Percentiles rank a stretch among this genome's conserved stretches.
phyloP scores from a whole-genome alignment of 2,888 invertebrate genomes.

The Nomada ferruginata region DNA sequence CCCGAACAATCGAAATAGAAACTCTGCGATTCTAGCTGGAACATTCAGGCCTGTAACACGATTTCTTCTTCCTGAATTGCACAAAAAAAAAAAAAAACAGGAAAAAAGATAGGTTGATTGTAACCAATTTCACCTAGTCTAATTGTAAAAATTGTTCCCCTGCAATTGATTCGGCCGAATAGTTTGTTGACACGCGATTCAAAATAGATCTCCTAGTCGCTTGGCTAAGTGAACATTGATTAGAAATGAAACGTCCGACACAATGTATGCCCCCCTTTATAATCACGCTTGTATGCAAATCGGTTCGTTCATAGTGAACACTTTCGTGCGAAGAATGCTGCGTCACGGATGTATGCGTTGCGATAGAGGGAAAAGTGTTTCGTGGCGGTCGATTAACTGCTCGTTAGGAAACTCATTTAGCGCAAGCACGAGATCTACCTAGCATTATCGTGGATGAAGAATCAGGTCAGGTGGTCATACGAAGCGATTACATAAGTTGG shows the following conservation, averaged over 20 bases:
- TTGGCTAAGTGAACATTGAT: neutral
- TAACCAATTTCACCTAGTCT: too few species aligned
- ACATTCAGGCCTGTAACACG: neutral
- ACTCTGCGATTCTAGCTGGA: neutral
- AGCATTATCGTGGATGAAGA: too few species aligned
- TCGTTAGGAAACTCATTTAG: constrained; percentile 4
- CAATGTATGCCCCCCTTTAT: neutral
- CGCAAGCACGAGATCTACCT: neutral
- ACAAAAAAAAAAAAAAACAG: too few species aligned
- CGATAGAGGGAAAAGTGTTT: constrained; percentile 10
- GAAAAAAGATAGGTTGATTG: too few species aligned
- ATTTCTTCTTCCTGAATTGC: neutral
- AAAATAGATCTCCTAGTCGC: neutral
- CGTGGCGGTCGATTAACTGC: constrained; percentile 16
- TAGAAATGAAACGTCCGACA: neutral
- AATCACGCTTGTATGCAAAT: neutral
- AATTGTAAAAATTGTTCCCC: too few species aligned
- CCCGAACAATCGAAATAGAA: constrained; percentile 3
- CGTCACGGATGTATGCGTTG: neutral
- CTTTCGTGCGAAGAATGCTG: neutral
- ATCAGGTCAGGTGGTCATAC: neutral
- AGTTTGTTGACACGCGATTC: too few species aligned
- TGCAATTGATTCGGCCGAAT: too few species aligned
- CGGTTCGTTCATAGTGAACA: neutral
- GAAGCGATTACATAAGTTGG: constrained; percentile 4